Base-by-base conservation (phyloP, 2,888 invertebrate species). In the Volucella zonaria region DNA sequence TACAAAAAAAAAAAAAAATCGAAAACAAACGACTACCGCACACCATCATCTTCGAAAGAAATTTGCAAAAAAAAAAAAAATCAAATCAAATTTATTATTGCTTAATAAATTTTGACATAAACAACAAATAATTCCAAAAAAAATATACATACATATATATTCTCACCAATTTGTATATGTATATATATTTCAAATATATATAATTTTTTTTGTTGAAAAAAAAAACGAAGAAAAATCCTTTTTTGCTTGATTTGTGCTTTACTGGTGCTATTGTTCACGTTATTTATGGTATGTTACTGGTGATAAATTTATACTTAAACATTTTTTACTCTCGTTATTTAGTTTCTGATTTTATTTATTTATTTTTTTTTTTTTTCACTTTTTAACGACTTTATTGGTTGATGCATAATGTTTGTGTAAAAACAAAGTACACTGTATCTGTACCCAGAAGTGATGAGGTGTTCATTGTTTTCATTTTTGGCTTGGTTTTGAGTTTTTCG, bases 221-320 rank as follows among this genome's bases (percentile, higher is more conserved):
- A 38, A 70, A 61, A 47, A 49, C 42, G 40, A 10, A 49, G n/a
- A 43, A 15, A 14, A 56, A 43, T 58, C 23, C n/a, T 40, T 54
- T 62, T 54, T 71, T 58, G 40, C 64, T 74, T 76, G 68, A 76
- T 76, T 76, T 77, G 76, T 85, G 73, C 54, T 85, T 77, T 73
- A 68, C 80, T 67, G 85, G 81, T 80, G 81, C 80, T 85, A 77
- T 85, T 85, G 81, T 85, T 81, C 76, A 85, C 66, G 61, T 85
- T 73, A 76, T 85, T 85, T 85, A 85, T 85, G 85, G 85, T 85
- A 85, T 81, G 85, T 85, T 85, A 61, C 68, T 62, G 81, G 56
- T 62, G 23, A 76, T 85, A 81, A 80, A 73, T 76, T 67, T 76
- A 42, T 15, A 54, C 8, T 45, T 45, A 43, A 66, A 62, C 62